phyloP scores from a whole-genome alignment of 1,140 invertebrate species.

The Leptopilina boulardi region DNA sequence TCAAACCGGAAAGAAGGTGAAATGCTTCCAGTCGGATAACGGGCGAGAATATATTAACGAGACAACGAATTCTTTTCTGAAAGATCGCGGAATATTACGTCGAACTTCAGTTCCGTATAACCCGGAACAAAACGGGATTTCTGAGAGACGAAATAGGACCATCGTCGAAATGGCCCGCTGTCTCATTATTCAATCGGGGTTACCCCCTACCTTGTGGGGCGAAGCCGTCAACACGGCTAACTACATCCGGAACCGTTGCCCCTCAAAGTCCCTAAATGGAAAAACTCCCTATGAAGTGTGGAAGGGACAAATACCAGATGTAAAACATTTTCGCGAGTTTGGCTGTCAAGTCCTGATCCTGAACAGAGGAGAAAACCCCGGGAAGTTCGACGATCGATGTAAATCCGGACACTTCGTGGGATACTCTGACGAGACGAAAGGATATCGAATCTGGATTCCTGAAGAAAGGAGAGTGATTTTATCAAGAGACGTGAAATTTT shows the following conservation, averaged over 20 bases:
- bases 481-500: slow-evolving; percentile 21
- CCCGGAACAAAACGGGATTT: slow-evolving; percentile 41
- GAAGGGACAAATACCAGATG: slow-evolving; percentile 38
- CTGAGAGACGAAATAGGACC: slow-evolving; percentile 53
- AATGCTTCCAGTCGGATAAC: too few species aligned
- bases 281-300: slow-evolving; percentile 49
- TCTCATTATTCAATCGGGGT: slow-evolving; percentile 40
- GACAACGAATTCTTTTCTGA: background rate
- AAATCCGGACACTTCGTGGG: slow-evolving; percentile 37
- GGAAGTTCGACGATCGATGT: slow-evolving; percentile 51
- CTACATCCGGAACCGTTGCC: slow-evolving; percentile 32
- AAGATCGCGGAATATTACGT: slow-evolving; percentile 35
- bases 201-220: slow-evolving; percentile 35
- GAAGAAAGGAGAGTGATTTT: slow-evolving; percentile 11
- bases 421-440: slow-evolving; percentile 39
- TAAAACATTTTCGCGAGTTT: slow-evolving; percentile 57
- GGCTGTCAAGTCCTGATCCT: slow-evolving; percentile 51
- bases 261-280: slow-evolving; percentile 42
- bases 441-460: slow-evolving; percentile 31
- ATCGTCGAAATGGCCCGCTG: slow-evolving; percentile 54
- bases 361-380: slow-evolving; percentile 42
- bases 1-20: background rate
- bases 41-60: background rate
- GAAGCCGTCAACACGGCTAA: slow-evolving; percentile 42
- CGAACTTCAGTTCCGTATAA: slow-evolving; percentile 36